A percentile compares a stretch with the other conserved stretches of the same genome.
Evolutionary conservation across 2,113 vertebrate genomes (phyloP).

Genomic region (Aspidoscelis tigris): DNA sequence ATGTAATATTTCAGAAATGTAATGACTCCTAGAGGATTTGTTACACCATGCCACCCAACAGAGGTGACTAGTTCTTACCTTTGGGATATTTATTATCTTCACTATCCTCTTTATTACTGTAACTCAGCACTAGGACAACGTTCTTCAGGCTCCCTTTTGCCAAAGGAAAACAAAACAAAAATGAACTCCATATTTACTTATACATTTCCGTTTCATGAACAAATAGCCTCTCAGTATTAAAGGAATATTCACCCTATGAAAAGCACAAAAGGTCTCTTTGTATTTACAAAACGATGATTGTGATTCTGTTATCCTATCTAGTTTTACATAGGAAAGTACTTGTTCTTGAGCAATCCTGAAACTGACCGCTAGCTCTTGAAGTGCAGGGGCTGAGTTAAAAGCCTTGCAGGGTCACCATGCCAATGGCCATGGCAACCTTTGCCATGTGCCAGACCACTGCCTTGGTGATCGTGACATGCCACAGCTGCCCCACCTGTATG

Average conservation of each 20-base stretch:
- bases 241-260: neutral
- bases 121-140: slow-evolving; percentile 87
- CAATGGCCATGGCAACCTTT: no score
- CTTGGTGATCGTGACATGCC: no score
- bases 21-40: neutral
- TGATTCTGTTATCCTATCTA: no score
- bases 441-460: no score
- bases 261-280: no score
- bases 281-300: no score
- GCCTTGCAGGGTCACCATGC: no score
- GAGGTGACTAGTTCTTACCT: slow-evolving; percentile 72
- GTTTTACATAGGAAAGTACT: no score
- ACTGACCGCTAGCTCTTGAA: no score
- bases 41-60: neutral
- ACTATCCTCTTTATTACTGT: slow-evolving; percentile 65
- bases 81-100: slow-evolving; percentile 70
- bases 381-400: no score
- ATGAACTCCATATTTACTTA: slow-evolving; percentile 47
- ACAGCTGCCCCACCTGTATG: no score
- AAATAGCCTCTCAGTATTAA: neutral
- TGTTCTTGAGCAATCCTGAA: no score
- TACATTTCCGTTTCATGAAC: neutral
- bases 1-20: neutral
- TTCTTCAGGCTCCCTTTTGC: slow-evolving; percentile 82
- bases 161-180: slow-evolving; percentile 61